Evolutionary conservation across 2,888 invertebrate genomes (phyloP).

Genomic region (Eupeodes latifasciatus): DNA sequence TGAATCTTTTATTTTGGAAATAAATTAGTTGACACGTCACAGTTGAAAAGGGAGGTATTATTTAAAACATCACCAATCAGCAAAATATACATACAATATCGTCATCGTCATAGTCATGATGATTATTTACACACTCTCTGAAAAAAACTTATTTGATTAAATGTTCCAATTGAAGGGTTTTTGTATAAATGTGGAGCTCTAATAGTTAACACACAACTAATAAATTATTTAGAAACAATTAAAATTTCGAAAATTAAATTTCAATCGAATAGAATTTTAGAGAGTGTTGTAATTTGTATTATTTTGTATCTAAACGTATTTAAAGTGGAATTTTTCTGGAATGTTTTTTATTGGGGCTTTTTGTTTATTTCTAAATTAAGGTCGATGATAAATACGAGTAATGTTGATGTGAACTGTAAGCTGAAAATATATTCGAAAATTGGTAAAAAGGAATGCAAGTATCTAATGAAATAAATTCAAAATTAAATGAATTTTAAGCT

Average conservation of each 20-base stretch:
- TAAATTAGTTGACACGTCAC: constrained; percentile 20
- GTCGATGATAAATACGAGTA: constrained; percentile 81
- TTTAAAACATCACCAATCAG: no score
- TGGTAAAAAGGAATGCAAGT: no score
- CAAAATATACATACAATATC: no score
- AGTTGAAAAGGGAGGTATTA: no score
- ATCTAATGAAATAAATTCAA: no score
- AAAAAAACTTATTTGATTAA: not conserved
- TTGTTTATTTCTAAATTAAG: constrained; percentile 24
- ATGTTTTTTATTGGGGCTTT: constrained; percentile 51
- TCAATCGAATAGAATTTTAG: constrained; percentile 47
- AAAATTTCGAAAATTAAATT: constrained; percentile 55
- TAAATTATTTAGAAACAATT: constrained; percentile 58
- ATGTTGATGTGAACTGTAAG: constrained; percentile 40
- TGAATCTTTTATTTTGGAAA: constrained; percentile 51
- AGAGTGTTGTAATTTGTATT: constrained; percentile 37
- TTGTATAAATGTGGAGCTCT: not conserved
- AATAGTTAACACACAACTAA: constrained; percentile 28
- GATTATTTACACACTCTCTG: not conserved
- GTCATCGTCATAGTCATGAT: not conserved
- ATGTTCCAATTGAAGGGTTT: not conserved
- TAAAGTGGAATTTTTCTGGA: constrained; percentile 8
- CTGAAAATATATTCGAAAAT: no score
- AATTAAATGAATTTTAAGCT: no score
- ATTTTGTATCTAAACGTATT: constrained; percentile 16